A percentile compares a stretch with the other conserved stretches of the same genome.
Conservation (phyloP, 1,140 invertebrate species). For the Laupala kohalensis region DNA sequence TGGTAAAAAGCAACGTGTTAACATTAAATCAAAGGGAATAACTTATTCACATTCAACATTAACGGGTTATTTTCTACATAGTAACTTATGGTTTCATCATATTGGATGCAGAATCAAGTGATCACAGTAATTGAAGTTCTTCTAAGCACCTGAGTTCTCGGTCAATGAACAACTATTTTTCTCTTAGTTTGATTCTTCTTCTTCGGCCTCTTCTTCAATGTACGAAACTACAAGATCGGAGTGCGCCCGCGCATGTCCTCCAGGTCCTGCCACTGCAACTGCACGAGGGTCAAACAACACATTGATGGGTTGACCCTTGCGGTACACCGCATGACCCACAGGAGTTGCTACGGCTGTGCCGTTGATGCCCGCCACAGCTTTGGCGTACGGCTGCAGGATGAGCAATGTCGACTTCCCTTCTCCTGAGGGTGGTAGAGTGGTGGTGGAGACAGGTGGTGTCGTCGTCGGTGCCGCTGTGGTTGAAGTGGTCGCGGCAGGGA, state of each 20-base stretch:
- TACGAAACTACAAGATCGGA: slow-evolving; percentile 35
- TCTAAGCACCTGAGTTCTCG: too few relatives aligned
- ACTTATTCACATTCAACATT: too few relatives aligned
- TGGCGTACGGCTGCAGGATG: slow-evolving; percentile 44
- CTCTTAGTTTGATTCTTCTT: too few relatives aligned
- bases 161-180: too few relatives aligned
- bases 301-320: slow-evolving; percentile 34
- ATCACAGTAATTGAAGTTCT: too few relatives aligned
- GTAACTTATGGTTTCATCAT: too few relatives aligned
- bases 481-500: too few relatives aligned
- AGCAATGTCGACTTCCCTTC: slow-evolving; percentile 28
- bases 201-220: neutral
- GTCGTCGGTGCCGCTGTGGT: neutral
- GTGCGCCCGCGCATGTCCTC: slow-evolving; percentile 52
- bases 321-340: slow-evolving; percentile 39
- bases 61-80: too few relatives aligned
- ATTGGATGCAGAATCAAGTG: too few relatives aligned
- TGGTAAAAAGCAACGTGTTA: too few relatives aligned
- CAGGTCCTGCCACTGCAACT: slow-evolving; percentile 52
- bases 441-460: neutral
- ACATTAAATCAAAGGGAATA: too few relatives aligned
- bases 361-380: slow-evolving; percentile 42
- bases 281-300: slow-evolving; percentile 48
- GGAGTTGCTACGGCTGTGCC: slow-evolving; percentile 52
- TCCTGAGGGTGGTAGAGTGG: slow-evolving; percentile 6